Evolutionary conservation across 2,888 invertebrate genomes (phyloP), one percentile per base, ranked within the genome.

Genomic region (Cryptus viduatorius): DNA sequence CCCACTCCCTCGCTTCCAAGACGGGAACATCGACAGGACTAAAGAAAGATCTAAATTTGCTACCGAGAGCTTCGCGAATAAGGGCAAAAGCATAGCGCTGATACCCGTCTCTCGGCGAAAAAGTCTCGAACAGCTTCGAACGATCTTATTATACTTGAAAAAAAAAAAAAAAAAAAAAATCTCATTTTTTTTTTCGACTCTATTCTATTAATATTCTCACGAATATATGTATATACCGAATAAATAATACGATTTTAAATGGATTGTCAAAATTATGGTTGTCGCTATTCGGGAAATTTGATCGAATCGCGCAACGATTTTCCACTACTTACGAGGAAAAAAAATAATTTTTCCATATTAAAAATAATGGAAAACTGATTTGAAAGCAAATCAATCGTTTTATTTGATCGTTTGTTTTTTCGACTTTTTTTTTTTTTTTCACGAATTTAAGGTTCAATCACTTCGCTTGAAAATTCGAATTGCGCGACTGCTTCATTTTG

Each of bases 21-120:
- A 48, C 56, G 14, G 44, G 48, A 64, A 50, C 69, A 61, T 61
- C 37, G 50, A 67, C 61, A 44, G 69, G 61, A 46, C 59, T 48
- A 24, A 19, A 64, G 59, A 73, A 68, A 61, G 72, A 79, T 79
- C 68, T 73, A 68, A 82, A 77, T 78, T 68, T 78, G 59, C 82
- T 59, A 72, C 61, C 73, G 31, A 46, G 59, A 67, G 50, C 68
- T 78, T 31, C 67, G 48, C 19, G 50, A 59, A 65, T 53, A 50
- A 61, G 37, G 46, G 48, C n/a, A 31, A 73, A 12, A 65, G 14
- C 37, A 53, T 16, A 64, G 50, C 19, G 42, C 19, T 64, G 29
- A 76, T 76, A n/a, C n/a, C 12, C 48, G 46, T 31, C 16, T 12
- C 37, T 48, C 19, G 14, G 10, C 29, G 46, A 73, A 59, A 73